Percentiles rank a stretch among this genome's conserved stretches.
These are phyloP conservation scores for Hylaeus volcanicus DNA, from an alignment of 1,140 invertebrate genomes.

Conservation along the genomic window DNA sequence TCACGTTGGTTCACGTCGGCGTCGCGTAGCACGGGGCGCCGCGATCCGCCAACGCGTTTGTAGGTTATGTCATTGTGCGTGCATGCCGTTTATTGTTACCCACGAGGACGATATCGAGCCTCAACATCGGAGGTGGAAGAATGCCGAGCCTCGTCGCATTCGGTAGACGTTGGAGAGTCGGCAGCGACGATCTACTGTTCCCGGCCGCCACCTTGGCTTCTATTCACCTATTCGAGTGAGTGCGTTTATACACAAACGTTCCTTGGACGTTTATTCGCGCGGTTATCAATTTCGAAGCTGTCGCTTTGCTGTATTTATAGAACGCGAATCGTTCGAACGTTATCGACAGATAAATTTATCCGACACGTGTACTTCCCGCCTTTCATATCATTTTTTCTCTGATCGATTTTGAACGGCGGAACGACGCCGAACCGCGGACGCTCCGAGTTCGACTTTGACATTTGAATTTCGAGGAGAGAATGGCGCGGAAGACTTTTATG, in stretches of 20 bases:
- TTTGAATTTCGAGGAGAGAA: not conserved
- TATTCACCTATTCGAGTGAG: conserved; percentile 89
- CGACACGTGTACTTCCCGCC: no score
- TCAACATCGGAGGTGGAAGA: not conserved
- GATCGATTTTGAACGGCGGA: conserved; percentile 7
- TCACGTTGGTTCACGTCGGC: not conserved
- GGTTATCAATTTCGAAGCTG: not conserved
- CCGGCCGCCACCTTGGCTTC: conserved; percentile 87
- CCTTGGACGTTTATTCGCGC: not conserved
- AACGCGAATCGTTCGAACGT: not conserved
- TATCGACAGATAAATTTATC: conserved; percentile 9
- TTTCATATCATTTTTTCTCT: not conserved
- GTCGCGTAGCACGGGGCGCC: not conserved
- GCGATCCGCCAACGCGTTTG: not conserved
- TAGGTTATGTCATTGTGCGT: conserved; percentile 54
- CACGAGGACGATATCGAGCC: conserved; percentile 15
- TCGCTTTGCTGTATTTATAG: not conserved
- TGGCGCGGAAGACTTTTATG: not conserved
- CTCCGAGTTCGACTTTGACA: not conserved
- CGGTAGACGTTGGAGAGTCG: conserved; percentile 90
- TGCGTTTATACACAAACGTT: conserved; percentile 37
- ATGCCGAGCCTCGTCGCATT: conserved; percentile 93
- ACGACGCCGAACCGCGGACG: not conserved
- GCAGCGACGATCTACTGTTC: conserved; percentile 91
- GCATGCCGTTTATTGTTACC: not conserved